Conservation (phyloP, 1,140 invertebrate species). For the Saccostrea cuccullata region DNA sequence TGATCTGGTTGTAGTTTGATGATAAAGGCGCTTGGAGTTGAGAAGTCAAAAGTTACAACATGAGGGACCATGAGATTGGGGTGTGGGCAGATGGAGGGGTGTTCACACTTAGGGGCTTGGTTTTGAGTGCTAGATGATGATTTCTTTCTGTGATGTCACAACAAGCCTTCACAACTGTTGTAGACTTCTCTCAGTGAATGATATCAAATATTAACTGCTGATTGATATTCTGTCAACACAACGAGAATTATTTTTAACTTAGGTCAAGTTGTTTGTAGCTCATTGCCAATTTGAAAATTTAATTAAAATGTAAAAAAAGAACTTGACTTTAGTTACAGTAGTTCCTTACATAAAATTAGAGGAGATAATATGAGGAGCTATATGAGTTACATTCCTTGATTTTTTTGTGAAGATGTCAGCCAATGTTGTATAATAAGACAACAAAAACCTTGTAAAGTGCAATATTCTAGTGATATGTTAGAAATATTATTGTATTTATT, state of each 20-base stretch:
- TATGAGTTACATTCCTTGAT: neutral
- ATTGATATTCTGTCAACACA: neutral
- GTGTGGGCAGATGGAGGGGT: neutral
- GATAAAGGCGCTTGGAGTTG: constrained; percentile 7
- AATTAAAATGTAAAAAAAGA: too few relatives aligned
- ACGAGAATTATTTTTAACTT: neutral
- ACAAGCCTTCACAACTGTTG: neutral
- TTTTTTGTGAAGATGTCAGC: neutral
- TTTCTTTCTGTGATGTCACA: neutral
- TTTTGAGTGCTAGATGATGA: neutral
- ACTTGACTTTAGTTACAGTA: too few relatives aligned
- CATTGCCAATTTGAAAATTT: too few relatives aligned
- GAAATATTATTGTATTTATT: too few relatives aligned
- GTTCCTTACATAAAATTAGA: neutral
- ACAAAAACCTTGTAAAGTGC: too few relatives aligned
- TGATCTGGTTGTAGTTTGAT: neutral
- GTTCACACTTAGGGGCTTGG: neutral
- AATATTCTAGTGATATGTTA: too few relatives aligned
- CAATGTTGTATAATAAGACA: neutral
- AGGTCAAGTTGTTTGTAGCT: neutral
- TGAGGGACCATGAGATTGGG: too few relatives aligned
- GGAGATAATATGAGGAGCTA: neutral
- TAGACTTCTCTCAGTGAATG: neutral
- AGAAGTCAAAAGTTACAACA: neutral
- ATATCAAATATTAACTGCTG: neutral